Percentiles rank a stretch among this genome's conserved stretches.
phyloP scores from a whole-genome alignment of 1,140 invertebrate species.

The Agrypnia vestita region DNA sequence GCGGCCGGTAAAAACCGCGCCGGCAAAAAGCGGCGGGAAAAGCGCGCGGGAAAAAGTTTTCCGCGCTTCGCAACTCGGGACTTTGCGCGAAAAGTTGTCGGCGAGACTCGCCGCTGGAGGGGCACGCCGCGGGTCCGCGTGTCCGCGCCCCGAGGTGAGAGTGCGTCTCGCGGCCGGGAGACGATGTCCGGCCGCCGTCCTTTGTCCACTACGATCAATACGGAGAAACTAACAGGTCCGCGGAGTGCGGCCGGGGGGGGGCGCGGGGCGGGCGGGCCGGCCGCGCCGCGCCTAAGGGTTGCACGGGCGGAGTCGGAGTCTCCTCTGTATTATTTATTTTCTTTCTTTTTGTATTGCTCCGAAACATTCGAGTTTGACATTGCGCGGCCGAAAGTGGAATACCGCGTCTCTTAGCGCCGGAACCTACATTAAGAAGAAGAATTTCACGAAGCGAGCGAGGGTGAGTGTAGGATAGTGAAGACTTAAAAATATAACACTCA shows the following conservation, averaged over 20 bases:
- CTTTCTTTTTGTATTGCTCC: no score
- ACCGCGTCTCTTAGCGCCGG: no score
- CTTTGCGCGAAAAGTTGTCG: conserved; percentile 21
- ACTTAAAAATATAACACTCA: no score
- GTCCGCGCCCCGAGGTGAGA: conserved; percentile 8
- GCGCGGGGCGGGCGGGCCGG: conserved; percentile 56
- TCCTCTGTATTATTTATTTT: background rate
- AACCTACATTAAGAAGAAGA: no score
- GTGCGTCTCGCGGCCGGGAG: conserved; percentile 41
- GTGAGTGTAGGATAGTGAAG: no score
- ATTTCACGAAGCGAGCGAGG: no score
- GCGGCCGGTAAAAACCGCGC: conserved; percentile 46
- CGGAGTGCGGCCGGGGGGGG: conserved; percentile 57
- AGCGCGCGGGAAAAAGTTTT: conserved; percentile 21
- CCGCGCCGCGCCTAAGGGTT: conserved; percentile 65
- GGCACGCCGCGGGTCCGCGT: background rate
- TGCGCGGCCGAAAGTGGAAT: no score
- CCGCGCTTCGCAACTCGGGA: conserved; percentile 7
- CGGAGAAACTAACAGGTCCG: conserved; percentile 64
- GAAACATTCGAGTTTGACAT: no score
- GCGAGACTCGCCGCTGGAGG: conserved; percentile 1
- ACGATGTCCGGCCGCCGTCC: conserved; percentile 59
- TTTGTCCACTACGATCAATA: conserved; percentile 63
- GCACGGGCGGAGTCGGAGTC: conserved; percentile 52
- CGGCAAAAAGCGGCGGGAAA: conserved; percentile 33